A percentile compares a stretch with the other conserved stretches of the same genome.
Evolutionary conservation across 2,888 invertebrate species (phyloP).

Genomic region (Caradrina kadenii): DNA sequence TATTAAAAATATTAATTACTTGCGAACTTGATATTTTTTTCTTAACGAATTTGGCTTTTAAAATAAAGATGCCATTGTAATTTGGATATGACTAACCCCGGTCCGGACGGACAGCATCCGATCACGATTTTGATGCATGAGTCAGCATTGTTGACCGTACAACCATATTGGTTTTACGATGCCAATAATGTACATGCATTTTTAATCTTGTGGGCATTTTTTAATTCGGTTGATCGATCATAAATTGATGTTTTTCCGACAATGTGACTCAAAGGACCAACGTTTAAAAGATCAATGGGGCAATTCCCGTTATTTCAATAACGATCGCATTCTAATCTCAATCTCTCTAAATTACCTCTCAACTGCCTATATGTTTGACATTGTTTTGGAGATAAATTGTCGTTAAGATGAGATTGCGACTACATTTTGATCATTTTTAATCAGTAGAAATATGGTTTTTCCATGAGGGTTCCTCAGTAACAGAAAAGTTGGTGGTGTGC

Average conservation of each 20-base stretch:
- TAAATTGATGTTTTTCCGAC: background rate
- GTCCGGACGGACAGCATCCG: constrained; percentile 45
- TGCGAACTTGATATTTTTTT: constrained; percentile 21
- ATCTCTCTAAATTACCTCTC: no score
- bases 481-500: no score
- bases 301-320: no score
- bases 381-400: no score
- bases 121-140: constrained; percentile 38
- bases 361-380: no score
- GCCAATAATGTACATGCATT: constrained; percentile 16
- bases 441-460: no score
- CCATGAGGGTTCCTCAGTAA: no score
- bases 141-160: constrained; percentile 24
- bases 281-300: background rate
- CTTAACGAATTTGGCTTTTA: constrained; percentile 35
- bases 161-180: constrained; percentile 29
- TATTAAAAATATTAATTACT: constrained; percentile 38
- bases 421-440: no score
- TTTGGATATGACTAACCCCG: background rate
- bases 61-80: constrained; percentile 34
- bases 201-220: constrained; percentile 7
- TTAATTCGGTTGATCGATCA: constrained; percentile 26
- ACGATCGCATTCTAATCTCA: no score
- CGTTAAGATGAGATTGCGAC: no score
- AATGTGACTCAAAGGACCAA: background rate